Evolutionary conservation across 2,113 vertebrate genomes (phyloP).

Genomic region (Gallinago media): DNA sequence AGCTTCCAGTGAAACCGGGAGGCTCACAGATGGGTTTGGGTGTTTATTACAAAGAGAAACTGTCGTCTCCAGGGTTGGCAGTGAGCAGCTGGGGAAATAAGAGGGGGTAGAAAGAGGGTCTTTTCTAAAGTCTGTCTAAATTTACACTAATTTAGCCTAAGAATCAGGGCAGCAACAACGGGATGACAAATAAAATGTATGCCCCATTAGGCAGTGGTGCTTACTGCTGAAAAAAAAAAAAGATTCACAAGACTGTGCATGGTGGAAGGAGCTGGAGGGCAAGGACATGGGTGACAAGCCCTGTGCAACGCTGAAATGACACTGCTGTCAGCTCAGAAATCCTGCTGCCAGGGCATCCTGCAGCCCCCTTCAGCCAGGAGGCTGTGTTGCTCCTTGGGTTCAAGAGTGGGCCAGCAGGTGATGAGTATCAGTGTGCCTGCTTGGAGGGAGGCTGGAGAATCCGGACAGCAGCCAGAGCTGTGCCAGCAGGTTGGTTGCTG

Average conservation of each 20-base stretch:
- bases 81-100: not conserved
- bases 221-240: not conserved
- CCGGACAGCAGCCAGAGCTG: conserved; percentile 35
- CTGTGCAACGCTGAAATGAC: not conserved
- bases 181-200: not conserved
- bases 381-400: not conserved
- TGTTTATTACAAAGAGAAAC: not conserved
- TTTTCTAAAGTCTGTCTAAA: not conserved
- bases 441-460: conserved; percentile 8
- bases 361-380: not conserved
- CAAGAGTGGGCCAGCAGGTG: not conserved
- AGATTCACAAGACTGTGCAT: fast-evolving
- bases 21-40: not conserved
- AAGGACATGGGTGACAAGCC: fast-evolving
- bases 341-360: not conserved
- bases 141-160: not conserved
- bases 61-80: not conserved
- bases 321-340: not conserved
- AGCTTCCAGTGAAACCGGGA: not conserved
- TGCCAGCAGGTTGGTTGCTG: conserved; percentile 44
- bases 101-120: not conserved
- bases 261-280: not conserved
- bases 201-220: not conserved
- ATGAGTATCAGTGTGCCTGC: not conserved
- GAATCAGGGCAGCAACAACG: not conserved